phyloP scores from a whole-genome alignment of 2,797 vertebrate genomes.

The Florisuga fusca region DNA sequence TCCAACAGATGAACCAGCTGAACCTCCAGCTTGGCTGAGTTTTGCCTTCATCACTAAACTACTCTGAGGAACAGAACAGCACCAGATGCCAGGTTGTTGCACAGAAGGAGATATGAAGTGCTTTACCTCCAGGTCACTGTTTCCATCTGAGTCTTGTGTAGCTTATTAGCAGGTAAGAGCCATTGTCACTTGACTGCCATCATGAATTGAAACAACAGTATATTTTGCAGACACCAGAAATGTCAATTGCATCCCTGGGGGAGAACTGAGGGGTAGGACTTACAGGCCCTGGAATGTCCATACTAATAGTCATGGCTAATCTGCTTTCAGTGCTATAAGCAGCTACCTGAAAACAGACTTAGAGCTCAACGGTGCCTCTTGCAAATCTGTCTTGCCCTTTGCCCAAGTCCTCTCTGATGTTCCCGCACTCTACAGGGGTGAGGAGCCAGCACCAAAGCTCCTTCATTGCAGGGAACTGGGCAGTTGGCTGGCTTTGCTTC shows the following conservation, averaged over 20 bases:
- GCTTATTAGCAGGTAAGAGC: neutral
- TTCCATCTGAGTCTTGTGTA: neutral
- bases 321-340: neutral
- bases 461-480: rapidly evolving
- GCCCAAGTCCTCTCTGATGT: neutral
- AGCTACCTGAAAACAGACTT: neutral
- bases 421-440: rapidly evolving
- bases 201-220: neutral
- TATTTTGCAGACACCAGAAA: neutral
- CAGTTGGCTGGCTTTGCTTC: neutral
- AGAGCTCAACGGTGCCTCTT: neutral
- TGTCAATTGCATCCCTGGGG: neutral
- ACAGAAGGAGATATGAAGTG: neutral
- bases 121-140: neutral
- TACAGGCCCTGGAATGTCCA: neutral
- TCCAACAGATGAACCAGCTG: neutral
- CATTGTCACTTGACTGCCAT: neutral
- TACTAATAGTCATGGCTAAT: neutral
- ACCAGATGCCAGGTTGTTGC: neutral
- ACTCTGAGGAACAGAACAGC: neutral
- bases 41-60: neutral
- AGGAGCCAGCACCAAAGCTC: neutral
- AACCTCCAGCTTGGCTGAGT: neutral
- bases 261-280: neutral
- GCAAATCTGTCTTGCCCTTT: neutral